Percentiles rank a stretch among this genome's conserved stretches.
Evolutionary conservation across 2,797 vertebrate species (phyloP).

Genomic region (Australoheros facetus): DNA sequence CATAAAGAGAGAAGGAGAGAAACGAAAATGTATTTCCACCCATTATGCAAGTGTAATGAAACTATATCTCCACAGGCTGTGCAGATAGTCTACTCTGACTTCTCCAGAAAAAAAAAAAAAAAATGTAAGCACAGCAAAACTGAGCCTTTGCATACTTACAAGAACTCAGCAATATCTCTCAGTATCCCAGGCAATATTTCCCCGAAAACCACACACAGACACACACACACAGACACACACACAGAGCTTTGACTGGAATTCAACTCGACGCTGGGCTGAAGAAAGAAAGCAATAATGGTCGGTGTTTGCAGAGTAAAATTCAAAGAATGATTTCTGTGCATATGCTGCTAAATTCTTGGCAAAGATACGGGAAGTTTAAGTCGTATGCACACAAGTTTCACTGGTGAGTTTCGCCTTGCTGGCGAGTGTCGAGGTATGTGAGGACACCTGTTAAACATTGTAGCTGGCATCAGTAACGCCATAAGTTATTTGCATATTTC

Average conservation of each 20-base stretch:
- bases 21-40: constrained; percentile 40
- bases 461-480: no score
- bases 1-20: constrained; percentile 14
- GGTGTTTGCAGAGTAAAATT: constrained; percentile 17
- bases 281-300: constrained; percentile 24
- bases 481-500: not conserved
- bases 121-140: constrained; percentile 59
- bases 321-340: not conserved
- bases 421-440: not conserved
- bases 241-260: constrained; percentile 7
- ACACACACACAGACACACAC: not conserved
- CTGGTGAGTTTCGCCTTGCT: not conserved
- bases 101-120: not conserved
- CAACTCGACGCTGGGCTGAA: constrained; percentile 4
- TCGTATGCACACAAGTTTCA: not conserved
- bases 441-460: not conserved
- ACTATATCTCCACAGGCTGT: constrained; percentile 52
- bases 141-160: constrained; percentile 41
- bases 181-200: constrained; percentile 25
- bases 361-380: not conserved
- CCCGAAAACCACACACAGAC: not conserved
- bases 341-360: not conserved
- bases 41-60: constrained; percentile 67
- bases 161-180: constrained; percentile 53
- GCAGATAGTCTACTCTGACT: constrained; percentile 50